phyloP scores from a whole-genome alignment of 2,113 vertebrate species.

The Bagarius yarrelli region DNA sequence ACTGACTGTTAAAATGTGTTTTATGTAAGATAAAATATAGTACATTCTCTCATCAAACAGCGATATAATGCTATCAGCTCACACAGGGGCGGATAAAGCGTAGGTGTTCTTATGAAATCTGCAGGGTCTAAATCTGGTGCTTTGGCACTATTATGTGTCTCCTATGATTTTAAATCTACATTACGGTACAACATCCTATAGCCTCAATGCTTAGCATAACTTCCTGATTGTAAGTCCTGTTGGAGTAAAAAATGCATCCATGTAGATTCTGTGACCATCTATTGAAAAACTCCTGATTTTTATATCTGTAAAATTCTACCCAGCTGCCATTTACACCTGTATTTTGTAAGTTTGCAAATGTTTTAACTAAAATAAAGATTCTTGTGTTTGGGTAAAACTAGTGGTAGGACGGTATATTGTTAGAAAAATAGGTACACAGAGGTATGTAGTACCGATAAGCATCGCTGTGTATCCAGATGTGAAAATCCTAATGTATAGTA shows the following conservation, averaged over 20 bases:
- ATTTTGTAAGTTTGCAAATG: not conserved
- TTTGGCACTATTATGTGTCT: not conserved
- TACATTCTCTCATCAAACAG: slow-evolving; percentile 15
- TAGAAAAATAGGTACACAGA: not conserved
- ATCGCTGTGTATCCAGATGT: not conserved
- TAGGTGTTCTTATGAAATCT: not conserved
- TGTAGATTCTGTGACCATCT: not conserved
- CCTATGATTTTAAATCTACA: not conserved
- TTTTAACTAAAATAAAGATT: not conserved
- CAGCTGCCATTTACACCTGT: not conserved
- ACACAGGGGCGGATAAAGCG: not conserved
- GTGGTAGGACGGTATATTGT: not conserved
- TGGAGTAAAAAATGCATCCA: not conserved
- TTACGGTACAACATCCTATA: not conserved
- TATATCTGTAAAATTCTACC: not conserved
- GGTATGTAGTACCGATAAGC: not conserved
- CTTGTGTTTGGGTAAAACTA: not conserved
- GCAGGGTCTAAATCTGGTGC: not conserved
- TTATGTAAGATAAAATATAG: not conserved
- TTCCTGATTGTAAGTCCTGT: not conserved
- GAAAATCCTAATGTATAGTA: not conserved
- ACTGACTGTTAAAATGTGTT: not conserved
- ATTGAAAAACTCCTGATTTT: not conserved
- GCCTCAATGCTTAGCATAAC: not conserved
- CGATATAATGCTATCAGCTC: not conserved